A percentile compares a stretch with the other conserved stretches of the same genome.
Evolutionary conservation across 2,113 vertebrate genomes (phyloP).

Genomic region (Brachypodius melanocephalos): DNA sequence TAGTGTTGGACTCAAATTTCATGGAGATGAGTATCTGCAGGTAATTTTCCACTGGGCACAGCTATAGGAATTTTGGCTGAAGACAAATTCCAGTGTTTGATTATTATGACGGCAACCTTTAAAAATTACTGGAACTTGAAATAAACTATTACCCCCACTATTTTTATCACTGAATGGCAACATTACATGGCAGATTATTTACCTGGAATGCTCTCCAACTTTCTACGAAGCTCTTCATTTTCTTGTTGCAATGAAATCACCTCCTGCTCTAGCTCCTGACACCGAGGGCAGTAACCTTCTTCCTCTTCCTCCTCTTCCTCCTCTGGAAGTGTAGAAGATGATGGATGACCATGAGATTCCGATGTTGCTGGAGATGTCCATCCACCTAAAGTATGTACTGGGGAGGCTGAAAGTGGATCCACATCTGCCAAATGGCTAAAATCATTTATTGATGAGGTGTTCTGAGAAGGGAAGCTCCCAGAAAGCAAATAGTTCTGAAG

Average conservation of each 20-base stretch:
- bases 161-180: background rate
- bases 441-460: slow-evolving; percentile 77
- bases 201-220: slow-evolving; percentile 95
- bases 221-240: slow-evolving; percentile 94
- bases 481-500: slow-evolving; percentile 95
- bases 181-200: background rate
- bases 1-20: background rate
- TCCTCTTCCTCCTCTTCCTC: slow-evolving; percentile 91
- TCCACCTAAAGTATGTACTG: slow-evolving; percentile 86
- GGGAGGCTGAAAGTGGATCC: slow-evolving; percentile 83
- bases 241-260: slow-evolving; percentile 97
- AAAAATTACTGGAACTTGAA: background rate
- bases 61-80: background rate
- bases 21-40: background rate
- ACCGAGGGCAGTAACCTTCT: slow-evolving; percentile 93
- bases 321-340: slow-evolving; percentile 93
- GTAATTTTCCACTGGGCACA: background rate
- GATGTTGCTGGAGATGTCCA: slow-evolving; percentile 95
- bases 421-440: slow-evolving; percentile 81
- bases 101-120: background rate
- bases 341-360: slow-evolving; percentile 95
- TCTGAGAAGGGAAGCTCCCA: slow-evolving; percentile 78
- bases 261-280: slow-evolving; percentile 95
- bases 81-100: background rate
- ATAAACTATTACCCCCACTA: background rate